A percentile compares a stretch with the other conserved stretches of the same genome.
These are phyloP conservation scores for Aphis craccivora DNA, from an alignment of 1,140 invertebrate species.

Conservation along the genomic window DNA sequence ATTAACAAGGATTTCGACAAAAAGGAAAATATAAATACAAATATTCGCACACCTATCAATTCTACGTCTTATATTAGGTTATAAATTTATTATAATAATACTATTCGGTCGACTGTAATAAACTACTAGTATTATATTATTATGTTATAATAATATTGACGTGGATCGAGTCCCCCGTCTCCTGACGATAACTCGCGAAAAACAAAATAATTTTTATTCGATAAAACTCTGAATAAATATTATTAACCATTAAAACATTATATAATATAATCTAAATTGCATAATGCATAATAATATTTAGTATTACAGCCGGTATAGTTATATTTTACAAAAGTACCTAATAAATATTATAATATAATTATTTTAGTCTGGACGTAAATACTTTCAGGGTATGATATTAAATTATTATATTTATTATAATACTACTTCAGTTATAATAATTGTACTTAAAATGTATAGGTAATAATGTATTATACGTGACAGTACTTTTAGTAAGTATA, in stretches of 20 bases:
- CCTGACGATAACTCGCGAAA: background rate
- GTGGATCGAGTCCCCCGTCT: background rate
- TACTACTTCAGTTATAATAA: background rate
- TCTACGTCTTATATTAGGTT: background rate
- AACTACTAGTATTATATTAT: no score
- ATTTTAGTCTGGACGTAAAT: slow-evolving; percentile 6
- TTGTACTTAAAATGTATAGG: background rate
- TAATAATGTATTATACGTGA: background rate
- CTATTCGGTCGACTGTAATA: no score
- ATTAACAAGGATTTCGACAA: background rate
- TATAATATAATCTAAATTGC: background rate
- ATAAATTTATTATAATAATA: background rate
- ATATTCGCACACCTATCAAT: background rate
- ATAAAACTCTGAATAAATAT: background rate
- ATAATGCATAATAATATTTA: background rate
- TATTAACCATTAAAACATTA: background rate
- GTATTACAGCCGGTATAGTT: background rate
- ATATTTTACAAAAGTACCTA: background rate
- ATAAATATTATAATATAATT: background rate
- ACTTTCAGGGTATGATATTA: background rate
- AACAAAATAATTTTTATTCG: background rate
- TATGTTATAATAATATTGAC: background rate
- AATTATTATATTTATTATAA: background rate
- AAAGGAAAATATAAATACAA: background rate
- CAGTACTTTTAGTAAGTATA: background rate